Percentiles rank a stretch among this genome's conserved stretches.
Evolutionary conservation across 2,797 vertebrate species (phyloP).

Genomic region (Macroramphosus scolopax): DNA sequence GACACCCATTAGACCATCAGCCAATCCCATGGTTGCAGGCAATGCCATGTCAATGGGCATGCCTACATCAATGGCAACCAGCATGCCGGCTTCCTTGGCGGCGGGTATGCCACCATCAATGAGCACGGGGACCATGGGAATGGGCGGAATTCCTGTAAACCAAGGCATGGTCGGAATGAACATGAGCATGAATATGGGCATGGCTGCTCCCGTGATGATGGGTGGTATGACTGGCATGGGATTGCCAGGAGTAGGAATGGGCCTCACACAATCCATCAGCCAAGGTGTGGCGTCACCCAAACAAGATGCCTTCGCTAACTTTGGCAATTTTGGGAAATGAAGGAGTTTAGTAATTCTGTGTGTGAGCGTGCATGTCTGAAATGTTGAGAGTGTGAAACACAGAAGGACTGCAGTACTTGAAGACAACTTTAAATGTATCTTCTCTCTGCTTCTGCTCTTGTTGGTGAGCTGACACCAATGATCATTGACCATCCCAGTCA

Average conservation of each 20-base stretch:
- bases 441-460: slow-evolving; percentile 44
- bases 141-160: slow-evolving; percentile 67
- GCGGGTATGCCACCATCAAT: slow-evolving; percentile 77
- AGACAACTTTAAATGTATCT: slow-evolving; percentile 61
- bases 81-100: slow-evolving; percentile 76
- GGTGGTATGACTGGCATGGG: slow-evolving; percentile 78
- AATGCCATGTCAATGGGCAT: slow-evolving; percentile 56
- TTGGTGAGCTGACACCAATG: slow-evolving; percentile 22
- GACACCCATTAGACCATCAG: slow-evolving; percentile 78
- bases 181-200: slow-evolving; percentile 80
- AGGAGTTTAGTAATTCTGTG: slow-evolving; percentile 58
- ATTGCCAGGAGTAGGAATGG: slow-evolving; percentile 78
- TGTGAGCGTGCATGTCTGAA: slow-evolving; percentile 36
- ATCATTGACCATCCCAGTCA: no score
- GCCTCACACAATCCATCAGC: slow-evolving; percentile 56
- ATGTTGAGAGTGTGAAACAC: slow-evolving; percentile 29
- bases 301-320: slow-evolving; percentile 99
- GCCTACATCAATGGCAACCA: slow-evolving; percentile 70
- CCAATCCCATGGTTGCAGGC: slow-evolving; percentile 77
- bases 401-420: slow-evolving; percentile 57
- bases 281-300: slow-evolving; percentile 87
- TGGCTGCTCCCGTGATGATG: slow-evolving; percentile 81
- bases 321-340: slow-evolving; percentile 98
- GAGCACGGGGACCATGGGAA: slow-evolving; percentile 70
- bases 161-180: slow-evolving; percentile 80